A percentile compares a stretch with the other conserved stretches of the same genome.
Evolutionary conservation across 2,888 invertebrate species (phyloP).

Genomic region (Melinaea marsaeus): DNA sequence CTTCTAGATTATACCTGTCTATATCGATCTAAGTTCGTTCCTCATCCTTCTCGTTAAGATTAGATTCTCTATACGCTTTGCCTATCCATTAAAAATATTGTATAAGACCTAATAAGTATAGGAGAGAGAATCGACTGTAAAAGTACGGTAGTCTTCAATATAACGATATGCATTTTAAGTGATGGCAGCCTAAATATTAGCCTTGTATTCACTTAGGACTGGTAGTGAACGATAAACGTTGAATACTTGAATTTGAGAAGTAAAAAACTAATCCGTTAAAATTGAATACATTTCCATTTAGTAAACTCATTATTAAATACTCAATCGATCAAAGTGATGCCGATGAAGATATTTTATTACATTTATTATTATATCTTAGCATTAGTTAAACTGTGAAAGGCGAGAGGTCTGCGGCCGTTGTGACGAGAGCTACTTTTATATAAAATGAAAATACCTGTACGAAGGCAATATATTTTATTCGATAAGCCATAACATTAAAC

Average conservation of each 20-base stretch:
- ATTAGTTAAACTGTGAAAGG: conserved; percentile 61
- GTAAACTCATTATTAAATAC: neutral
- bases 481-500: too few species aligned
- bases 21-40: conserved; percentile 54
- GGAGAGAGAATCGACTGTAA: conserved; percentile 73
- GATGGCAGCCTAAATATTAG: conserved; percentile 66
- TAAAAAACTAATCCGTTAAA: too few species aligned
- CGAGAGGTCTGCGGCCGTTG: conserved; percentile 50
- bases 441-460: conserved; percentile 31
- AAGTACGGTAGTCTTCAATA: conserved; percentile 73
- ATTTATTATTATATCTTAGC: conserved; percentile 52
- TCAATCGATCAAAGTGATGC: conserved; percentile 9
- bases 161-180: conserved; percentile 76
- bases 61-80: conserved; percentile 45
- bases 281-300: too few species aligned
- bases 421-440: conserved; percentile 40
- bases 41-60: conserved; percentile 55
- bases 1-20: conserved; percentile 55
- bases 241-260: conserved; percentile 7
- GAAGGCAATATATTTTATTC: too few species aligned
- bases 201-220: conserved; percentile 38
- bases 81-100: conserved; percentile 65
- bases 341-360: conserved; percentile 27
- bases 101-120: conserved; percentile 74
- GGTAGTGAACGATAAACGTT: conserved; percentile 9